These are phyloP conservation scores for Parnassius glacialis DNA, from an alignment of 2,888 invertebrate species.

Conservation along the genomic window DNA sequence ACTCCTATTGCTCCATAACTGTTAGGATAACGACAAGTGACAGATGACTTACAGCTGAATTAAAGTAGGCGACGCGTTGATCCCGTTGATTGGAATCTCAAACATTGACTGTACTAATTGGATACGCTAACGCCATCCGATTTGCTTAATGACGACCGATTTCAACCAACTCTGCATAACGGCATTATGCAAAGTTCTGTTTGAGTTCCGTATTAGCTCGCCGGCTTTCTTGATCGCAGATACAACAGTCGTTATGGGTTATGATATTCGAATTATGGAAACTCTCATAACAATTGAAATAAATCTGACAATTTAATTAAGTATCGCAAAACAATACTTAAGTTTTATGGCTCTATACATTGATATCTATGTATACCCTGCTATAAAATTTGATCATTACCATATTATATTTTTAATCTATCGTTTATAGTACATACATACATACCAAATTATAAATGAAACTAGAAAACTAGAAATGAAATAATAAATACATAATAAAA, in stretches of 20 bases:
- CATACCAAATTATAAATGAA: no score
- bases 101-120: slow-evolving; percentile 77
- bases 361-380: no score
- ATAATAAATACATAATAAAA: no score
- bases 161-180: slow-evolving; percentile 54
- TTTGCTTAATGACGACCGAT: slow-evolving; percentile 76
- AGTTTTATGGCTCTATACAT: no score
- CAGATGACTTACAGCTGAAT: slow-evolving; percentile 30
- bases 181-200: slow-evolving; percentile 74
- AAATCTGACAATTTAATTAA: slow-evolving; percentile 7
- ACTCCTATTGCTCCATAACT: background rate
- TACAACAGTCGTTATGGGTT: slow-evolving; percentile 49
- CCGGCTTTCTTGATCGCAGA: slow-evolving; percentile 58
- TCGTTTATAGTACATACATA: no score
- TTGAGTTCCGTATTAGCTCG: slow-evolving; percentile 67
- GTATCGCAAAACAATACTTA: no score
- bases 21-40: slow-evolving; percentile 22
- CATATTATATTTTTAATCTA: no score
- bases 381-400: no score
- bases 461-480: no score
- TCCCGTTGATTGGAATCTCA: slow-evolving; percentile 60
- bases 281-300: slow-evolving; percentile 23
- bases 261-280: slow-evolving; percentile 37
- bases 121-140: slow-evolving; percentile 67
- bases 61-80: slow-evolving; percentile 48